These are phyloP conservation scores for Phylloscopus whistleri DNA, from an alignment of 2,113 vertebrate genomes.

Conservation along the genomic window DNA sequence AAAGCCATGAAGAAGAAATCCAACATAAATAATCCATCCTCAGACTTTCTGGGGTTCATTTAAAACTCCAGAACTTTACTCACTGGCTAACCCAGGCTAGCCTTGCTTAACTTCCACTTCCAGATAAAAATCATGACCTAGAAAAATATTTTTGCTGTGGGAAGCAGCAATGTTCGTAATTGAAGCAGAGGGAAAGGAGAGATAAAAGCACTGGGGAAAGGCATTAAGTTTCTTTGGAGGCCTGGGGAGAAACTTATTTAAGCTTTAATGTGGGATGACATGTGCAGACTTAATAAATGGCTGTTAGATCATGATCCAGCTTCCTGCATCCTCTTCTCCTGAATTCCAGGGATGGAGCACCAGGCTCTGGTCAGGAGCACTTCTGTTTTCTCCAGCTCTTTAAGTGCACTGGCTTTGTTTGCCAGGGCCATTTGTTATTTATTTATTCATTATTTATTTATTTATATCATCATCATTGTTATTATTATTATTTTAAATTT, in stretches of 20 bases:
- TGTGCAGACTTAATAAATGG: not conserved
- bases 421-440: too few relatives aligned
- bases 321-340: not conserved
- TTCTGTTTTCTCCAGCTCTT: too few relatives aligned
- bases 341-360: not conserved
- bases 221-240: not conserved
- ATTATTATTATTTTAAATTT: not conserved
- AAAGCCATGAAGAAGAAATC: not conserved
- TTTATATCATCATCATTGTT: too few relatives aligned
- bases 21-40: not conserved
- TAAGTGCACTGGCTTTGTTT: not conserved
- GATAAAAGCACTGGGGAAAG: not conserved
- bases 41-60: not conserved
- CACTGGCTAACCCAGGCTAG: not conserved
- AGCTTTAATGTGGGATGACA: slow-evolving; percentile 10
- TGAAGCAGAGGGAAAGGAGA: not conserved
- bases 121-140: not conserved
- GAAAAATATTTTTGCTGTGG: not conserved
- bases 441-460: too few relatives aligned
- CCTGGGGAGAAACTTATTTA: not conserved
- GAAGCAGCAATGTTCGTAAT: not conserved
- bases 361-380: not conserved
- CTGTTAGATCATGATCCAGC: not conserved
- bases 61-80: not conserved
- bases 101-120: not conserved